Conservation (phyloP, 2,113 vertebrate genomes). For the Semnopithecus entellus region DNA sequence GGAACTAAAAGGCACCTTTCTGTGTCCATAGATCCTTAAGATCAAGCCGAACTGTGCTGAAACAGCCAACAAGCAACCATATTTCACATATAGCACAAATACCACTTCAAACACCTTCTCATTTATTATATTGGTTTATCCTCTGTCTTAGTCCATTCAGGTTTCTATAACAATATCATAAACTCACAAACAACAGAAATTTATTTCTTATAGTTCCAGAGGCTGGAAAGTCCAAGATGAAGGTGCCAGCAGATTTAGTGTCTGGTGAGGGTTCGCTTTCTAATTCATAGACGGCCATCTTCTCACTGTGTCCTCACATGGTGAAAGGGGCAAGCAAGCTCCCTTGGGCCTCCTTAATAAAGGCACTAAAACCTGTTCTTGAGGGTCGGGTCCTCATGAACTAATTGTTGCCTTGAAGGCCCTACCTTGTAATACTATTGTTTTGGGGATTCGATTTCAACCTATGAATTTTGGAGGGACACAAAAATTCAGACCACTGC, state of each 20-base stretch:
- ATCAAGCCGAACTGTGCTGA: not conserved
- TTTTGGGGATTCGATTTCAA: not conserved
- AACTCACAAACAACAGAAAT: not conserved
- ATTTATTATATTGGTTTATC: not conserved
- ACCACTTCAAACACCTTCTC: not conserved
- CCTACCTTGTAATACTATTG: not conserved
- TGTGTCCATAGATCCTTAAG: not conserved
- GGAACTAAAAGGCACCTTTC: not conserved
- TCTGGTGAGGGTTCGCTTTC: not conserved
- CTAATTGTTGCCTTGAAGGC: not conserved
- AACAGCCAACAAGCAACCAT: not conserved
- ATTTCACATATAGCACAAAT: not conserved
- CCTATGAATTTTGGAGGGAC: not conserved
- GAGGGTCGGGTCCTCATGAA: not conserved
- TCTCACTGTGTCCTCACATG: not conserved
- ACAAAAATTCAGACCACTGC: not conserved
- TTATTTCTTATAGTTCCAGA: not conserved
- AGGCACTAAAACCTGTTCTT: not conserved
- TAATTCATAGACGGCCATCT: not conserved
- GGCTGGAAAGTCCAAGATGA: not conserved
- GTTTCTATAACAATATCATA: not conserved
- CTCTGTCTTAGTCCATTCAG: not conserved
- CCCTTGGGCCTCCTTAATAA: not conserved
- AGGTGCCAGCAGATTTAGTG: not conserved
- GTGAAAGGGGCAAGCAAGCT: not conserved